Base-by-base conservation (phyloP, 2,888 invertebrate species). In the Pollenia amentaria region DNA sequence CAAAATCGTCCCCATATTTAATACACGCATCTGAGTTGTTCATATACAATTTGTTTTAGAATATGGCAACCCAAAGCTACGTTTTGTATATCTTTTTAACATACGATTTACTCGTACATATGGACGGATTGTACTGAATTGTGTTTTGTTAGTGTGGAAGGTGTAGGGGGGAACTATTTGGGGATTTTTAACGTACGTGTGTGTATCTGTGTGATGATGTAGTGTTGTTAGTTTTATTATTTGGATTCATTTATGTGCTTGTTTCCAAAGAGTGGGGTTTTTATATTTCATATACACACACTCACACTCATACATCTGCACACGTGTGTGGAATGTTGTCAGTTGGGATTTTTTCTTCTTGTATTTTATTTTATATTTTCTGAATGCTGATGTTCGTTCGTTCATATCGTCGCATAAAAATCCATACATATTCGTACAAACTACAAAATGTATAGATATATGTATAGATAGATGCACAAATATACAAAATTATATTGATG, bases 321-420 rank as follows among this genome's bases (percentile, higher is more conserved):
- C 76, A 81, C 85, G 81, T 84, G 86, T 84, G 81, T 85, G 86
- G 87, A 89, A 89, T 90, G 90, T 91, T 91, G 91, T 91, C 92
- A 91, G 91, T 92, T 91, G 91, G 91, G 91, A 91, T 92, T 91
- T 88, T 85, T 85, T 76, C 62, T 51, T 64, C 62, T 82, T 82
- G 48, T 82, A 78, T 87, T 78, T 79, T 51, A 60, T 82, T 78
- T 82, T 65, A 70, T 60, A 85, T 82, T 79, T 77, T 75, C 75
- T 79, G 51, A 82, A 75, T 81, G 81, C 81, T 80, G 79, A 67
- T 76, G 67, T 84, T 81, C 72, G 85, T 82, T 84, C 75, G 81
- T 77, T 83, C 46, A 77, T 80, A 77, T 73, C 60, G 78, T 78
- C 84, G 73, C 75, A 82, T 81, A 81, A 87, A 84, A 81, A 62